phyloP scores from a whole-genome alignment of 2,888 invertebrate species.

The Leptinotarsa peninsularis region DNA sequence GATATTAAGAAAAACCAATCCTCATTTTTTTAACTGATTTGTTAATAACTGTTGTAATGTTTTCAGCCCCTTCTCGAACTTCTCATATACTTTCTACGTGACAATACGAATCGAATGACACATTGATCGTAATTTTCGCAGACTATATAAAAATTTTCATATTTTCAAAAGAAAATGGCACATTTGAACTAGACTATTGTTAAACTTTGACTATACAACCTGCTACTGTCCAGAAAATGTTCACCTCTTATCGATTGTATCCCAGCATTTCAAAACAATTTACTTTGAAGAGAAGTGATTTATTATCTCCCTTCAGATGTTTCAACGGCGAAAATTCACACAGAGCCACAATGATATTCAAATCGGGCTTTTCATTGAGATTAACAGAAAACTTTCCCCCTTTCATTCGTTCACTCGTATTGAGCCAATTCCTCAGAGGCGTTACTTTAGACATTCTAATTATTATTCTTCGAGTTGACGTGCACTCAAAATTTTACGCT shows the following conservation, averaged over 20 bases:
- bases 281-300: constrained; percentile 6
- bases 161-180: no score
- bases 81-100: no score
- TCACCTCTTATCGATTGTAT: not conserved
- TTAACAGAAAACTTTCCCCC: constrained; percentile 34
- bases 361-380: constrained; percentile 32
- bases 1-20: no score
- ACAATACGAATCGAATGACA: no score
- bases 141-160: no score
- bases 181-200: no score
- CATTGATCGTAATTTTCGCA: no score
- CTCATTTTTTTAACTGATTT: no score
- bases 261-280: not conserved
- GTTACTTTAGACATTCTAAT: constrained; percentile 41
- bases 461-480: constrained; percentile 43
- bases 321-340: constrained; percentile 14
- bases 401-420: constrained; percentile 26
- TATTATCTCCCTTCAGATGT: constrained; percentile 19
- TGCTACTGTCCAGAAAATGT: not conserved
- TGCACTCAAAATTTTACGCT: constrained; percentile 42
- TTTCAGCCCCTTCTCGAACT: no score
- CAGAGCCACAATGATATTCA: constrained; percentile 26
- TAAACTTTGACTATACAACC: not conserved
- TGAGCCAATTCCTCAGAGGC: constrained; percentile 34
- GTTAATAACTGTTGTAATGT: no score